Percentiles rank a stretch among this genome's conserved stretches.
Conservation (phyloP, 2,888 invertebrate genomes). For the Andrena minutula region DNA sequence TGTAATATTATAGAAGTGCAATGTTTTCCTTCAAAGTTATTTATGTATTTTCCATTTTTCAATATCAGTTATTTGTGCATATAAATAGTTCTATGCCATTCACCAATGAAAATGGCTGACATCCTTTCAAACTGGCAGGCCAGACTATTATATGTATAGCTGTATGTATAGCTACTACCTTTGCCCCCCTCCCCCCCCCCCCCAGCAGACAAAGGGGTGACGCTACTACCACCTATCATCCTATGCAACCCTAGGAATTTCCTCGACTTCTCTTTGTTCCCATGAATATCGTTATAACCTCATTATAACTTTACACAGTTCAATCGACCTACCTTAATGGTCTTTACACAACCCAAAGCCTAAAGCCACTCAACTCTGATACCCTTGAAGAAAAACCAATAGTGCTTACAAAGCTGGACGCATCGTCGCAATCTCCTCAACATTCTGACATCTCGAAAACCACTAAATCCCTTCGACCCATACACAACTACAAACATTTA, state of each 20-base stretch:
- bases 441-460: not conserved
- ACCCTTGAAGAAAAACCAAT: not conserved
- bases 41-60: too few species aligned
- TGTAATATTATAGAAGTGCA: too few species aligned
- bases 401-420: not conserved
- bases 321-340: not conserved
- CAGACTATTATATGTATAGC: too few species aligned
- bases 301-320: constrained; percentile 65
- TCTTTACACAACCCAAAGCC: not conserved
- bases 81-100: not conserved
- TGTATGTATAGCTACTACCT: not conserved
- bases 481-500: not conserved
- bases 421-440: not conserved
- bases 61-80: too few species aligned
- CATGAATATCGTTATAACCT: constrained; percentile 79
- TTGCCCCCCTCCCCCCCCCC: not conserved
- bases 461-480: not conserved
- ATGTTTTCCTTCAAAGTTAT: too few species aligned
- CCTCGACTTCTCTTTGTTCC: constrained; percentile 83
- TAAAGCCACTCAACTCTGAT: too few species aligned
- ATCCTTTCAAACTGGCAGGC: too few species aligned
- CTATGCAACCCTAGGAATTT: constrained; percentile 82
- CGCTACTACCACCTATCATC: constrained; percentile 74
- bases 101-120: not conserved
- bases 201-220: constrained; percentile 28